phyloP scores from a whole-genome alignment of 2,888 invertebrate species.

The Cerceris ruficornis region DNA sequence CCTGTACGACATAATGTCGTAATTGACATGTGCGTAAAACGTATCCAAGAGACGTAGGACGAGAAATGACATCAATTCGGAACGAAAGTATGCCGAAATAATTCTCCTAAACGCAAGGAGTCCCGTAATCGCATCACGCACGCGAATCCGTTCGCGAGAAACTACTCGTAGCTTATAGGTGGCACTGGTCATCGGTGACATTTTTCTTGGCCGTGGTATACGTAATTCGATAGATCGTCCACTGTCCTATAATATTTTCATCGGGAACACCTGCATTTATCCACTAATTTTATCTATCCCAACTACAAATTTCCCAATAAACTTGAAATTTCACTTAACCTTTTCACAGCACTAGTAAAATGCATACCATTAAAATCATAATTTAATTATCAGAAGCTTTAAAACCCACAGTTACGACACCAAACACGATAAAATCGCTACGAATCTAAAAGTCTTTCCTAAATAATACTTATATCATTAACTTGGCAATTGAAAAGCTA shows the following conservation, averaged over 20 bases:
- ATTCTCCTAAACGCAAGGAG: background rate
- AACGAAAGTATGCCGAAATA: background rate
- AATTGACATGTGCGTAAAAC: slow-evolving; percentile 29
- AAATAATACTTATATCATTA: no score
- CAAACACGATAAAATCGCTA: no score
- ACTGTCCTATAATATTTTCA: background rate
- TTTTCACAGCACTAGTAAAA: no score
- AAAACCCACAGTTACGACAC: no score
- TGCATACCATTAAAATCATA: no score
- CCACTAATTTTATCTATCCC: no score
- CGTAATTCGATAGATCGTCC: slow-evolving; percentile 9
- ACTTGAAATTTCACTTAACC: no score
- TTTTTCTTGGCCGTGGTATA: slow-evolving; percentile 29
- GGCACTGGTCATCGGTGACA: slow-evolving; percentile 48
- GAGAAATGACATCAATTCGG: slow-evolving; percentile 19
- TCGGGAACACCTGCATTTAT: no score
- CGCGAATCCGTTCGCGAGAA: slow-evolving; percentile 24
- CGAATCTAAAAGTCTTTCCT: no score
- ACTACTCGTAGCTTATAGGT: slow-evolving; percentile 48
- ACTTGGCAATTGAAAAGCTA: no score
- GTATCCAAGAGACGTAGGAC: slow-evolving; percentile 7
- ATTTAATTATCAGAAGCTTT: no score
- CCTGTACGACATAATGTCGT: slow-evolving; percentile 31
- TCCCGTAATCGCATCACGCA: slow-evolving; percentile 15
- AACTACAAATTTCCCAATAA: no score